A percentile compares a stretch with the other conserved stretches of the same genome.
These are phyloP conservation scores for Drosophila austrosaltans DNA, from an alignment of 2,888 invertebrate species.

Conservation along the genomic window DNA sequence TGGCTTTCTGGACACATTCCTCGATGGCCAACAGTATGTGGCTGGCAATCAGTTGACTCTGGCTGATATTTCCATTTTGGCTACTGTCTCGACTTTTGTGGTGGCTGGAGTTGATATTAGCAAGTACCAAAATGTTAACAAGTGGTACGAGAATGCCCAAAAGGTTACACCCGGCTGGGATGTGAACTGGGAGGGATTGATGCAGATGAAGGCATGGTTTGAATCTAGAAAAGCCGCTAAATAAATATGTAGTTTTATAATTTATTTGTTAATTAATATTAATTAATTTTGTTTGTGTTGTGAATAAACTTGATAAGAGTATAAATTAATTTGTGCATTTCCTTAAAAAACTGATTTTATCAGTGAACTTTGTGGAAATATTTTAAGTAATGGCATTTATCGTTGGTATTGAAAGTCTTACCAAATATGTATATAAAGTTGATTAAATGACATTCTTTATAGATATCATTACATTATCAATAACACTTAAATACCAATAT, in stretches of 20 bases:
- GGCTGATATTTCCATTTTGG: slow-evolving; percentile 89
- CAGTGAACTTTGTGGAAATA: no score
- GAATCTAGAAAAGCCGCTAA: not conserved
- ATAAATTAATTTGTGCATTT: no score
- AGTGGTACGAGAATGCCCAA: slow-evolving; percentile 86
- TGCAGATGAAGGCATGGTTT: slow-evolving; percentile 7
- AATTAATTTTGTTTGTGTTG: not conserved
- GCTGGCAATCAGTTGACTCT: slow-evolving; percentile 89
- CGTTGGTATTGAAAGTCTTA: no score
- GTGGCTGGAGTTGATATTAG: slow-evolving; percentile 87
- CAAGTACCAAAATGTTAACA: slow-evolving; percentile 87
- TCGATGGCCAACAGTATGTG: slow-evolving; percentile 88
- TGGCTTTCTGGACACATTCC: slow-evolving; percentile 87
- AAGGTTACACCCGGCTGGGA: slow-evolving; percentile 85
- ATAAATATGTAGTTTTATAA: not conserved
- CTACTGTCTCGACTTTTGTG: slow-evolving; percentile 88
- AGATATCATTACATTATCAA: no score
- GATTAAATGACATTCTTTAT: no score
- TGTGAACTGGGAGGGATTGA: slow-evolving; percentile 80
- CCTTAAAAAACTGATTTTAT: no score
- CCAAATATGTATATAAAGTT: no score
- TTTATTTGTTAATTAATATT: not conserved
- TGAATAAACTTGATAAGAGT: not conserved
- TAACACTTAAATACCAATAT: no score
- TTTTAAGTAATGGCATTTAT: no score